These are phyloP conservation scores for Cerastis rubricosa DNA, from an alignment of 2,888 invertebrate genomes.

Conservation along the genomic window DNA sequence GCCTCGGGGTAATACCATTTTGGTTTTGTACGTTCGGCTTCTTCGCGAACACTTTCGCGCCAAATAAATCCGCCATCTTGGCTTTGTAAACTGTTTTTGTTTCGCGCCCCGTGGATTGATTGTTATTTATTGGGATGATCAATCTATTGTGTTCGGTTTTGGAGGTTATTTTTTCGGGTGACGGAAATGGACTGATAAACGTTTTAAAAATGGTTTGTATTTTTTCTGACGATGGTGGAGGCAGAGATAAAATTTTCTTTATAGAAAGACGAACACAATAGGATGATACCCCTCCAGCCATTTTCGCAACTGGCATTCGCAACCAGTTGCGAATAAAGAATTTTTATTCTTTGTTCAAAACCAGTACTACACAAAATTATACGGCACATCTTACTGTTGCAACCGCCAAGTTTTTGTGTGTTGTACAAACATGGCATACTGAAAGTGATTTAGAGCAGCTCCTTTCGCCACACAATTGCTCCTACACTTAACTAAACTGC, in stretches of 20 bases:
- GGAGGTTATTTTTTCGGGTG: constrained; percentile 48
- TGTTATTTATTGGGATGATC: constrained; percentile 80
- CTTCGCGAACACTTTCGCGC: constrained; percentile 84
- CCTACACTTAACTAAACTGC: constrained; percentile 37
- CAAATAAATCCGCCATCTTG: constrained; percentile 88
- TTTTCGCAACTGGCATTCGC: no score
- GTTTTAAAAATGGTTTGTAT: constrained; percentile 39
- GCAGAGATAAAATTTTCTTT: neutral
- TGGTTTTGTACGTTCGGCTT: constrained; percentile 81
- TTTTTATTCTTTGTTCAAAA: no score
- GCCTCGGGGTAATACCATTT: constrained; percentile 82
- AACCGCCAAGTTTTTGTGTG: constrained; percentile 14
- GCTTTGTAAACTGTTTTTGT: constrained; percentile 85
- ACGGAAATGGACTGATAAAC: constrained; percentile 40
- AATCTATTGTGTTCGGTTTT: constrained; percentile 71
- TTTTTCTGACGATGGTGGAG: neutral
- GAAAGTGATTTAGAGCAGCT: constrained; percentile 42
- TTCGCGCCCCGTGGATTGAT: constrained; percentile 82
- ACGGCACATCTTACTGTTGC: neutral
- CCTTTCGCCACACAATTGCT: constrained; percentile 46
- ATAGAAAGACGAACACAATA: neutral
- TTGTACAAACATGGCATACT: constrained; percentile 39
- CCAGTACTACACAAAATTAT: neutral
- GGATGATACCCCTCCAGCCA: no score
- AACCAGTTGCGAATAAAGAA: no score